These are phyloP conservation scores for Lithophane leautieri DNA, from an alignment of 2,888 invertebrate genomes.

Conservation along the genomic window DNA sequence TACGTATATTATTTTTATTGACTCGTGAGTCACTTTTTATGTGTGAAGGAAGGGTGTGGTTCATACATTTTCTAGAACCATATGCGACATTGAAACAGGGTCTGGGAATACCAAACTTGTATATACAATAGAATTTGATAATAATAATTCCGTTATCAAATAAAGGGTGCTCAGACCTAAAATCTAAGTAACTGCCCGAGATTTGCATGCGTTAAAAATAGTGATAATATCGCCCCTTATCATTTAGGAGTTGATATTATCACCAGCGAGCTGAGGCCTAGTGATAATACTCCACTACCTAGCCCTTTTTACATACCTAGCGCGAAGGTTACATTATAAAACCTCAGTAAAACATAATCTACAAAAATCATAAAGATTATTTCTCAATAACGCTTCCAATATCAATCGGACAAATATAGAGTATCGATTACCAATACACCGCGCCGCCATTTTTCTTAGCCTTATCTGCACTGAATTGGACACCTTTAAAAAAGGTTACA, in stretches of 20 bases:
- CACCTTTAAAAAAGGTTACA: slow-evolving; percentile 15
- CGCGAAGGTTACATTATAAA: neutral
- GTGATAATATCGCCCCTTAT: slow-evolving; percentile 40
- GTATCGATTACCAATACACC: slow-evolving; percentile 33
- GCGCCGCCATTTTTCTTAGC: slow-evolving; percentile 59
- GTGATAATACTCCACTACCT: slow-evolving; percentile 4
- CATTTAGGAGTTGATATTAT: slow-evolving; percentile 32
- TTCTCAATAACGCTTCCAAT: neutral
- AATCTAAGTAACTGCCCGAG: slow-evolving; percentile 2
- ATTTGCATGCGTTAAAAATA: slow-evolving; percentile 36
- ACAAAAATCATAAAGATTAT: neutral
- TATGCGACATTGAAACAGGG: too few species aligned
- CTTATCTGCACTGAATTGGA: slow-evolving; percentile 49
- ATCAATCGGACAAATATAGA: slow-evolving; percentile 10
- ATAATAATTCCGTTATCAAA: slow-evolving; percentile 25
- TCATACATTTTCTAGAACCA: too few species aligned
- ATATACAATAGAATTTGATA: neutral
- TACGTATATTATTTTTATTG: too few species aligned
- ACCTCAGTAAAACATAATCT: neutral
- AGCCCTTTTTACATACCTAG: neutral
- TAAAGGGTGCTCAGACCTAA: slow-evolving; percentile 1
- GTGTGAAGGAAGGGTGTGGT: slow-evolving; percentile 16
- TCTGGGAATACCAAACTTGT: neutral
- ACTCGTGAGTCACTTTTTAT: slow-evolving; percentile 14
- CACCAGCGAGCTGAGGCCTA: slow-evolving; percentile 8